Evolutionary conservation across 2,888 invertebrate species (phyloP), one percentile per base, ranked within the genome.

Genomic region (Tupiocoris notatus): DNA sequence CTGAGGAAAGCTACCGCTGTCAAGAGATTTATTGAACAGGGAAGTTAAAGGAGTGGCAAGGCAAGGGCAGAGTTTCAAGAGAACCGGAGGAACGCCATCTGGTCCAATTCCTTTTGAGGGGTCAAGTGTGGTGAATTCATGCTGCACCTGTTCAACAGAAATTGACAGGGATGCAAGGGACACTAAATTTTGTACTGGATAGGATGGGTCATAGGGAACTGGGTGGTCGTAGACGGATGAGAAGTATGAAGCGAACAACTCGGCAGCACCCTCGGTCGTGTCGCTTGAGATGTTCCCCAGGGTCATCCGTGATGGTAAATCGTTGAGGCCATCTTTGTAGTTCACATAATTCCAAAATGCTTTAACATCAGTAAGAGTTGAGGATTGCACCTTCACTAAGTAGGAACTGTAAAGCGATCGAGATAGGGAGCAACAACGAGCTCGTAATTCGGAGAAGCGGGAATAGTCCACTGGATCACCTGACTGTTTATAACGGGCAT

Each of bases 321-420:
- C 25, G 20, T 71, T 71, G 1, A 1, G 1, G 1, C 71, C 61
- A 1, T 24, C 12, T 9, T 17, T 22, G 54, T 61, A 71, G 24
- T 71, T 71, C n/a, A 61, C 1, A n/a, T 61, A 25, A 20, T 62
- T 62, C 71, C 71, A 71, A n/a, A 71, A 71, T 7, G 2, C 7
- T 22, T 71, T 71, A 6, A 61, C 61, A n/a, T 68, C 39, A 1
- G n/a, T 17, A 0, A 2, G 58, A 12, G 58, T 7, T 18, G 68
- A 21, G 1, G 1, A n/a, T 17, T 68, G 68, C 1, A 68, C 68
- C 20, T 20, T 20, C 9, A 1, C 21, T 1, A 66, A 1, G 20
- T 66, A 56, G 20, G 1, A 1, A 1, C 0, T 20, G 16, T 66
- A 66, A 9, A 12, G 1, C 18, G 21, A 1, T 12, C 56, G 2